Conservation (phyloP, 2,113 vertebrate species). For the Chlorodrepanis virens region DNA sequence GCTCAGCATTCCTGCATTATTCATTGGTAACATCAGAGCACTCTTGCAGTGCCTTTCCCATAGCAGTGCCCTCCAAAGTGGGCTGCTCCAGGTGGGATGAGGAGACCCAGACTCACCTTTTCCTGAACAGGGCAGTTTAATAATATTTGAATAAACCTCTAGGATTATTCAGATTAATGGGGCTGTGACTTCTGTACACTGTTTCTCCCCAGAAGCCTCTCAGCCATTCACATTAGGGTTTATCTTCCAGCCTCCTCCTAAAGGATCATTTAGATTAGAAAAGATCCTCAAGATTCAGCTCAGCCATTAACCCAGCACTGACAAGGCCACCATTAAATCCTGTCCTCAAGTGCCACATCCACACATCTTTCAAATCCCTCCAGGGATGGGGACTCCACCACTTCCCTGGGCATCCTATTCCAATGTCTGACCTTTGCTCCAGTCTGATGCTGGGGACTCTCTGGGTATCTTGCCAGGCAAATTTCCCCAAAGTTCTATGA, state of each 20-base stretch:
- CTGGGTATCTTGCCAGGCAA: background rate
- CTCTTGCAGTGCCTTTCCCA: background rate
- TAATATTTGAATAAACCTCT: background rate
- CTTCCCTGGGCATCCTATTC: background rate
- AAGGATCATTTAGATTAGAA: background rate
- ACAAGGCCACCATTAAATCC: background rate
- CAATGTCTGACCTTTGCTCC: background rate
- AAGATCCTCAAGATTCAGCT: background rate
- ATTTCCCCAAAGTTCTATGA: background rate
- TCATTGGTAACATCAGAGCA: background rate
- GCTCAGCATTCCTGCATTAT: conserved; percentile 12
- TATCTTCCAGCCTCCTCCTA: background rate
- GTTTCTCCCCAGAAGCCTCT: background rate
- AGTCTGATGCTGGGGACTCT: background rate
- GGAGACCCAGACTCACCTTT: background rate
- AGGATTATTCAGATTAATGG: background rate
- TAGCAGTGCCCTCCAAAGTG: background rate
- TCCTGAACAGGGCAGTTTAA: background rate
- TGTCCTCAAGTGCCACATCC: background rate
- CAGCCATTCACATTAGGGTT: background rate
- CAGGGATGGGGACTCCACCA: background rate
- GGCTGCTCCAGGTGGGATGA: background rate
- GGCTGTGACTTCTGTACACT: background rate
- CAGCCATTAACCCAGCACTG: background rate
- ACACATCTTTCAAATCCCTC: background rate